These are phyloP conservation scores for Balanococcus diminutus DNA, from an alignment of 2,888 invertebrate genomes.

Conservation along the genomic window DNA sequence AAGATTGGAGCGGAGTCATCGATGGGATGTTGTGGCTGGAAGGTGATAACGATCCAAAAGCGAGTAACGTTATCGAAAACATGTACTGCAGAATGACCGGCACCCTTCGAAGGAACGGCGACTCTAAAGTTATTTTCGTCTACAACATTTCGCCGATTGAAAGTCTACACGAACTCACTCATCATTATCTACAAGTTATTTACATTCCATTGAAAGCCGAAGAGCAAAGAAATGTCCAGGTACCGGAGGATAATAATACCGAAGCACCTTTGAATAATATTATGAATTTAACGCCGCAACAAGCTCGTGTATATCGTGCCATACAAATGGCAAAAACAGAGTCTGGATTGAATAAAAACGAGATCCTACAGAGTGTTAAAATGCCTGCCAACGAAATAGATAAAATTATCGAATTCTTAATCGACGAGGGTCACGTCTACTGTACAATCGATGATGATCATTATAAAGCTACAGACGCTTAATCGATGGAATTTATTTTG, in stretches of 20 bases:
- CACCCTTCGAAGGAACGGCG: slow-evolving; percentile 69
- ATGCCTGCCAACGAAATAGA: slow-evolving; percentile 59
- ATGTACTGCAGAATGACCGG: slow-evolving; percentile 70
- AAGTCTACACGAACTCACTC: slow-evolving; percentile 71
- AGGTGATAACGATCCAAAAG: slow-evolving; percentile 60
- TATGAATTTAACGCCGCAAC: slow-evolving; percentile 59
- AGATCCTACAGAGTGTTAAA: slow-evolving; percentile 59
- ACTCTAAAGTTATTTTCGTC: slow-evolving; percentile 69
- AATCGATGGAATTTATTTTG: no score
- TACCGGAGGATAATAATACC: slow-evolving; percentile 55
- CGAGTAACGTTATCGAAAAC: slow-evolving; percentile 60
- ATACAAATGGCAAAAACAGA: slow-evolving; percentile 59
- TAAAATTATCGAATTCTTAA: slow-evolving; percentile 71
- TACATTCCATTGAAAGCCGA: slow-evolving; percentile 66
- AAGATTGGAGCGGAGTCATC: slow-evolving; percentile 70
- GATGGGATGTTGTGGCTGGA: slow-evolving; percentile 68
- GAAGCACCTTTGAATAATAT: slow-evolving; percentile 59
- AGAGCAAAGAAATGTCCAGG: slow-evolving; percentile 60
- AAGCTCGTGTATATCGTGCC: slow-evolving; percentile 59
- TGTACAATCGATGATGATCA: slow-evolving; percentile 80
- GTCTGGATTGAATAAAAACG: slow-evolving; percentile 59
- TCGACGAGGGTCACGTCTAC: slow-evolving; percentile 79
- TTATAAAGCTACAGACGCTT: slow-evolving; percentile 68
- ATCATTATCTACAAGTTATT: slow-evolving; percentile 73
- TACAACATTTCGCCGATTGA: slow-evolving; percentile 69